A percentile compares a stretch with the other conserved stretches of the same genome.
Conservation (phyloP, 2,113 vertebrate species). For the Zootoca vivipara region DNA sequence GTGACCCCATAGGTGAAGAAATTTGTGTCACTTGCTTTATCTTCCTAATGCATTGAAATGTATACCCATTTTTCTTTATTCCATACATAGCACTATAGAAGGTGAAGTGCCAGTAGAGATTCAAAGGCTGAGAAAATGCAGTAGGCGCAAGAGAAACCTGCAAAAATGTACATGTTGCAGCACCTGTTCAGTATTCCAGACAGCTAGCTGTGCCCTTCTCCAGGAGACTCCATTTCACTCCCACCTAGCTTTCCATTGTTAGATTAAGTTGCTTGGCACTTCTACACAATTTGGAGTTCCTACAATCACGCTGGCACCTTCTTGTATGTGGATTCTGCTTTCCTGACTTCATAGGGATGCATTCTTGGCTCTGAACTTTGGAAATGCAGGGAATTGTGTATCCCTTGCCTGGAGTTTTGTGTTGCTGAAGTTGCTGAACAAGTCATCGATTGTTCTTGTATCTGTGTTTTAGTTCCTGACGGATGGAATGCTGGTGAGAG, state of each 20-base stretch:
- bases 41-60: background rate
- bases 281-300: background rate
- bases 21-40: background rate
- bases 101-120: no score
- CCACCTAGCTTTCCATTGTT: no score
- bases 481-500: conserved; percentile 96
- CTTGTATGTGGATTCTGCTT: background rate
- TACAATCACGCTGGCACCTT: background rate
- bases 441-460: conserved; percentile 28
- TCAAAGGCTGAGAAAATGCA: no score
- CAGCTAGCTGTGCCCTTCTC: background rate
- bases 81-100: no score
- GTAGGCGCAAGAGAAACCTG: background rate
- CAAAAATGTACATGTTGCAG: background rate
- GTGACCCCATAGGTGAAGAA: no score
- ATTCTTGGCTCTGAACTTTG: background rate
- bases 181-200: background rate
- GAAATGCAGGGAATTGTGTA: background rate
- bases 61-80: background rate
- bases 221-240: background rate
- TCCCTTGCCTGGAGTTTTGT: background rate
- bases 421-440: background rate
- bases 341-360: background rate
- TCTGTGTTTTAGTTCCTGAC: conserved; percentile 88
- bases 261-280: background rate